Evolutionary conservation across 2,797 vertebrate genomes (phyloP), one percentile per base, ranked within the genome.

Genomic region (Sebastes diploproa): DNA sequence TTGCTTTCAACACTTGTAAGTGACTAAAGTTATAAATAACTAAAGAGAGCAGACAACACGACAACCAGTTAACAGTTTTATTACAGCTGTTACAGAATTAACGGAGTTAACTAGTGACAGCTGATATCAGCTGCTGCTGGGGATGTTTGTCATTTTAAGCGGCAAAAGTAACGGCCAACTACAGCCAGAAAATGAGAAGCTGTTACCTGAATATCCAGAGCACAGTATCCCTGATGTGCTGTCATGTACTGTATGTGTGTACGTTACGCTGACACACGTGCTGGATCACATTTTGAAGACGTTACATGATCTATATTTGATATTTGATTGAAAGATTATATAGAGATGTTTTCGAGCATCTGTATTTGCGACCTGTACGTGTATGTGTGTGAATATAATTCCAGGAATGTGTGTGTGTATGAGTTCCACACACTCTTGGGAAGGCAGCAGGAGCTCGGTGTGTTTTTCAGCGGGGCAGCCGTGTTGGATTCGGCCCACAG

Each of bases 341-440:
- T 6, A 25, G n/a, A 69, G 58, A 50, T 55, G 42, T 77, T 27
- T 62, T n/a, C 0, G 14, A 67, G 46, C 61, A 64, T 66, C 34
- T 42, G 50, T 71, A 23, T 60, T 1, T 58, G 30, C 4, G 13
- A 23, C 29, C 68, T 32, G 27, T 27, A 58, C 55, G 2, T 70
- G 25, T 77, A 7, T 30, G 72, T 73, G 9, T n/a, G 20, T n/a
- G 62, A 86, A 50, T 30, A 69, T 23, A 84, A 85, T 89, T 76
- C 56, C 42, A 75, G 66, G 81, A 79, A 77, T 77, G 77, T 73
- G 54, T 66, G 10, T 56, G 54, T 66, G 10, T 56, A 3, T 34
- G 70, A 50, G 32, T 62, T 82, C 64, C 72, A 70, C 62, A 50
- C 72, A 59, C 56, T 70, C 66, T 62, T 50, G 36, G 60, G 29